A percentile compares a stretch with the other conserved stretches of the same genome.
Evolutionary conservation across 2,888 invertebrate genomes (phyloP).

Genomic region (Melanchra persicariae): DNA sequence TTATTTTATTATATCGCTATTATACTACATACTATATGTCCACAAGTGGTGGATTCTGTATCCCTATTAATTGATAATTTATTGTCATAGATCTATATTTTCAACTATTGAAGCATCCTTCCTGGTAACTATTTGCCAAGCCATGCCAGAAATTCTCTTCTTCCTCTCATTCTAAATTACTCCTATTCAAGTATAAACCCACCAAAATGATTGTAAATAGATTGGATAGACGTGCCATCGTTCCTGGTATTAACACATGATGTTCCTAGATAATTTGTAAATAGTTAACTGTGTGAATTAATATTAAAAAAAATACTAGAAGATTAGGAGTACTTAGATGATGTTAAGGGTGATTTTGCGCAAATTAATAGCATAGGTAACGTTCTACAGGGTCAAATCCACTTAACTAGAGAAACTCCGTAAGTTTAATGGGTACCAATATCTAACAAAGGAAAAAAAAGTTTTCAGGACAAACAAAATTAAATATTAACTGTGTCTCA

Average conservation of each 20-base stretch:
- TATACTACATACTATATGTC: too few relatives aligned
- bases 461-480: too few relatives aligned
- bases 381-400: not conserved
- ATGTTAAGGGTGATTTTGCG: not conserved
- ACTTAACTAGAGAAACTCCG: not conserved
- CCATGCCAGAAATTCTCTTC: not conserved
- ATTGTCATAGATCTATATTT: too few relatives aligned
- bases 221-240: slow-evolving; percentile 43
- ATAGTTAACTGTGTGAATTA: slow-evolving; percentile 21
- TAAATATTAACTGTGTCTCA: too few relatives aligned
- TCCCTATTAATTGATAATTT: too few relatives aligned
- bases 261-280: slow-evolving; percentile 46
- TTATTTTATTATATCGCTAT: too few relatives aligned
- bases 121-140: not conserved
- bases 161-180: slow-evolving; percentile 11
- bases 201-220: slow-evolving; percentile 45
- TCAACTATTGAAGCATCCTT: not conserved
- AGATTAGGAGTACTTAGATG: not conserved
- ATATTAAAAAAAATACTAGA: not conserved
- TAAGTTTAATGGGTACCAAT: not conserved
- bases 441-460: not conserved
- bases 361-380: not conserved
- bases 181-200: slow-evolving; percentile 32
- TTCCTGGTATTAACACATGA: slow-evolving; percentile 24
- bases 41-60: not conserved